A percentile compares a stretch with the other conserved stretches of the same genome.
These are phyloP conservation scores for Danionella dracula DNA, from an alignment of 2,797 vertebrate species.

Conservation along the genomic window DNA sequence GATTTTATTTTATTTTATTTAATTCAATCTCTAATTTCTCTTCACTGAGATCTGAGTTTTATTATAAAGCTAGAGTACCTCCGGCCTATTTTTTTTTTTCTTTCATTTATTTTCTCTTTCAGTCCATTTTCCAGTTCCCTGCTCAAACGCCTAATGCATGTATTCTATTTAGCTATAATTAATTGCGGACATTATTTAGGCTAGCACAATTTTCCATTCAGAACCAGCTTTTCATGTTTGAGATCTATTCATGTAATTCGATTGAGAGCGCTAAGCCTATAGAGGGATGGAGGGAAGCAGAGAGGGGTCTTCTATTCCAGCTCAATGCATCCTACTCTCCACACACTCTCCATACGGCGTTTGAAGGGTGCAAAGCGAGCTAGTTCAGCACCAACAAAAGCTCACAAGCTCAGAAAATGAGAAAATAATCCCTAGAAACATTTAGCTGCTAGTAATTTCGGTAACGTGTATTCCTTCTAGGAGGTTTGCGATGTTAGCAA, in stretches of 20 bases:
- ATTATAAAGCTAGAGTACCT: neutral
- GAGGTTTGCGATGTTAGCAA: neutral
- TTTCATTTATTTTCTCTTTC: slow-evolving; percentile 1
- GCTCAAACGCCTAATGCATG: slow-evolving; percentile 39
- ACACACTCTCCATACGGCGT: slow-evolving; percentile 21
- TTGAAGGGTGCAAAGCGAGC: slow-evolving; percentile 36
- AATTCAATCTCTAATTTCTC: too few species aligned
- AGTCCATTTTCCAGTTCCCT: slow-evolving; percentile 8
- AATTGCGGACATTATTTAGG: slow-evolving; percentile 46
- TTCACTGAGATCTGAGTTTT: too few species aligned
- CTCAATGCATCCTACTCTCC: slow-evolving; percentile 23
- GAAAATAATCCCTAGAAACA: slow-evolving; percentile 37
- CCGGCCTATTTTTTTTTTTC: neutral
- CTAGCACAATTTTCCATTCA: slow-evolving; percentile 42
- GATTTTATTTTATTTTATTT: too few species aligned
- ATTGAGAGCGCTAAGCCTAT: slow-evolving; percentile 47
- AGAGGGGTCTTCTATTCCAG: slow-evolving; percentile 32
- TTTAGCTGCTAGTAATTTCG: slow-evolving; percentile 21
- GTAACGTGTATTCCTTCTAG: neutral
- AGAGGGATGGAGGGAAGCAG: slow-evolving; percentile 17
- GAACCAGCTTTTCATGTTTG: slow-evolving; percentile 37
- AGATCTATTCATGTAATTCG: slow-evolving; percentile 48
- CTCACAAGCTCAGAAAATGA: slow-evolving; percentile 8
- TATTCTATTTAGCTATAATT: slow-evolving; percentile 46
- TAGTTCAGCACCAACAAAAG: slow-evolving; percentile 33